Evolutionary conservation across 2,113 vertebrate genomes (phyloP).

Genomic region (Rhynchomys soricoides): DNA sequence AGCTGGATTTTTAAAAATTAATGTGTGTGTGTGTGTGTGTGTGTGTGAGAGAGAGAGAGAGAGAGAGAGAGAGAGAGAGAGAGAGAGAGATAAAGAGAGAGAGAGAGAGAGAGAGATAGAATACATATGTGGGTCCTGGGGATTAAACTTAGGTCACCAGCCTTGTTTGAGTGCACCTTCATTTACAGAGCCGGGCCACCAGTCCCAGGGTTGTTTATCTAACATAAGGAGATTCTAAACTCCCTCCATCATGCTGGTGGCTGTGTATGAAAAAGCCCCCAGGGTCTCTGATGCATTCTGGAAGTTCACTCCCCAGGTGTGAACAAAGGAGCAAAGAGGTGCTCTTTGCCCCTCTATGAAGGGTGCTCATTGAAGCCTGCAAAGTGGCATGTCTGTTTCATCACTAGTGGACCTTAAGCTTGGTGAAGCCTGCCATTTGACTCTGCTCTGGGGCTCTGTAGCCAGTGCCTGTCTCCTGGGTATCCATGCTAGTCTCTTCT

Average conservation of each 20-base stretch:
- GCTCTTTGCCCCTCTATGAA: too few species aligned
- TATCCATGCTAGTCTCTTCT: background rate
- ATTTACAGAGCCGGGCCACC: background rate
- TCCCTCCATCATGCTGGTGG: accelerated
- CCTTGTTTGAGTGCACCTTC: accelerated
- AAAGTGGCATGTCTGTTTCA: accelerated
- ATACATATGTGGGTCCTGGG: background rate
- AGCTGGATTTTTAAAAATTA: background rate
- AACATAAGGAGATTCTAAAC: background rate
- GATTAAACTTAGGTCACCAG: background rate
- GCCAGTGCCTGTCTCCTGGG: background rate
- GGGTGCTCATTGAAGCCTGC: background rate
- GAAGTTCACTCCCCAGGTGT: background rate
- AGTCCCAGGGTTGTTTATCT: background rate
- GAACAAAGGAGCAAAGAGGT: too few species aligned
- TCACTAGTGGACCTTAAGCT: background rate
- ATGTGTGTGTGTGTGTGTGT: too few species aligned
- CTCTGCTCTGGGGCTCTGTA: too few species aligned
- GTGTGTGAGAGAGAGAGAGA: background rate
- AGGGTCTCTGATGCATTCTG: accelerated
- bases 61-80: too few species aligned
- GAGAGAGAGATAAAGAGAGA: background rate
- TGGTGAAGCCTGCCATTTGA: background rate
- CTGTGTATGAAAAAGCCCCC: background rate
- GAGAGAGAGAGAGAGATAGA: background rate